Evolutionary conservation across 2,113 vertebrate genomes (phyloP), one percentile per base, ranked within the genome.

Genomic region (Cranoglanis bouderius): DNA sequence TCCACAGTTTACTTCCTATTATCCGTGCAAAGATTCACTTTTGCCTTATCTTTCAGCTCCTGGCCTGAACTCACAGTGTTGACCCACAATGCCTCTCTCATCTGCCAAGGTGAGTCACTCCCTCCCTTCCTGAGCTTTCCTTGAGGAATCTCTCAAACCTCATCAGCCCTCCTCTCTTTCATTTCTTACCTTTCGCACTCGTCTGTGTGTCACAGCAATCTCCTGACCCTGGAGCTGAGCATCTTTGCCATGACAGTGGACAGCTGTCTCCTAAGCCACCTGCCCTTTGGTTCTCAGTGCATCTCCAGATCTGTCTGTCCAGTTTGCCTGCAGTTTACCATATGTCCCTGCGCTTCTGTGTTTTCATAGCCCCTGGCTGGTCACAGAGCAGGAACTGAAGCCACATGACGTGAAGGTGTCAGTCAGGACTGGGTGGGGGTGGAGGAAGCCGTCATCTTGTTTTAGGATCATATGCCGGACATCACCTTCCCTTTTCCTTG

Each of bases 391-490:
- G 88, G 90, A 89, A 92, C 51, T 49, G 77, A 87, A 92, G 85
- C 91, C 92, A 87, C 84, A 84, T 93, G 91, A 92, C 80, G 86
- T 89, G 88, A 88, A 84, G 89, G 92, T 93, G 93, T 94, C 94
- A 93, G 85, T 93, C 89, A 82, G 87, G 16, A 90, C 74, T 43
- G 89, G 87, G 87, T 55, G 59, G 87, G 87, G 92, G 92, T 93
- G 93, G 93, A 92, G 65, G 91, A 91, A 93, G 92, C 93, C 92
- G 93, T 95, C 94, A 94, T 67, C 87, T 92, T 93, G 87, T 94
- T 94, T 95, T 92, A 95, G 92, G 93, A 93, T 95, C 94, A 95
- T 95, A 95, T 95, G 94, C 91, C 94, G 93, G 87, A 91, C 94
- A 93, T 95, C 93, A 94, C 82, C 88, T 77, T 86, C 32, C 65